Evolutionary conservation across 2,797 vertebrate species (phyloP).

Genomic region (Babyrousa celebensis): DNA sequence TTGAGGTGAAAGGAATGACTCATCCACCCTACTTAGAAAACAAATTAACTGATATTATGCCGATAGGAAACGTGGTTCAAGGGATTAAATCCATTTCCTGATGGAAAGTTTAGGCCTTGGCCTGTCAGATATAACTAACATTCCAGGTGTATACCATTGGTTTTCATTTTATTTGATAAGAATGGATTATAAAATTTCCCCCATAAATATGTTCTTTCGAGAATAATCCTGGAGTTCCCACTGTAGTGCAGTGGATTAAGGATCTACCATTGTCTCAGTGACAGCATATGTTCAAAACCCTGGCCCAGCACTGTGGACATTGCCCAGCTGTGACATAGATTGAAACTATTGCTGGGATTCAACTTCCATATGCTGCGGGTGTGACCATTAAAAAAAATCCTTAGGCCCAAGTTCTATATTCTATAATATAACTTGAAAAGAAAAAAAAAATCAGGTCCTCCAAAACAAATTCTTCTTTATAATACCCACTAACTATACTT

Average conservation of each 20-base stretch:
- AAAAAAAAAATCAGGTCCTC: neutral
- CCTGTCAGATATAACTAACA: neutral
- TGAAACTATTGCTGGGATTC: too few species aligned
- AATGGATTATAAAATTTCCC: neutral
- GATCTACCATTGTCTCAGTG: too few species aligned
- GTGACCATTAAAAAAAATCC: too few species aligned
- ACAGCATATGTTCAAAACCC: too few species aligned
- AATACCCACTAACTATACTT: neutral
- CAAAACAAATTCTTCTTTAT: neutral
- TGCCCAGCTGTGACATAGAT: too few species aligned
- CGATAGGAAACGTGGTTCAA: neutral
- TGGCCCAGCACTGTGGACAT: too few species aligned
- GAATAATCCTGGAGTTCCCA: neutral
- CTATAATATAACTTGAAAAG: neutral
- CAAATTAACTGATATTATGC: neutral
- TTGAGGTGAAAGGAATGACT: neutral
- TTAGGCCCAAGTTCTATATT: constrained; percentile 15
- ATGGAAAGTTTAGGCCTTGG: neutral
- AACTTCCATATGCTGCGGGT: too few species aligned
- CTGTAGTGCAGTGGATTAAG: too few species aligned
- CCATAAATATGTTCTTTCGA: neutral
- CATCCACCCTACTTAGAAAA: neutral
- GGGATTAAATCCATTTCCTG: neutral
- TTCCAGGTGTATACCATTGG: neutral
- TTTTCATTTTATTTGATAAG: neutral